phyloP scores from a whole-genome alignment of 2,113 vertebrate species.

The Suricata suricatta region DNA sequence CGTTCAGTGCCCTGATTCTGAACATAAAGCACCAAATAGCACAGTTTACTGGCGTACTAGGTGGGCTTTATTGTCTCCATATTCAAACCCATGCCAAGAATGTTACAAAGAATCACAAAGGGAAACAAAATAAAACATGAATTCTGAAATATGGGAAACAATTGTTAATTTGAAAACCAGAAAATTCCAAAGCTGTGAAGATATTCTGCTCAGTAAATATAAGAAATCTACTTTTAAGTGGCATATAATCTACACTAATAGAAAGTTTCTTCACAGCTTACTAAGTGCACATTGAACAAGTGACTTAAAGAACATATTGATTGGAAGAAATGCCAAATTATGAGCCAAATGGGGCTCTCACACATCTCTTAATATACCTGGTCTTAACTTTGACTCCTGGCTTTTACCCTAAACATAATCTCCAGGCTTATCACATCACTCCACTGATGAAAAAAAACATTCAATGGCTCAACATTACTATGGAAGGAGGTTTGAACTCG shows the following conservation, averaged over 20 bases:
- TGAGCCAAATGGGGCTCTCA: background rate
- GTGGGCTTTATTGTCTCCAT: background rate
- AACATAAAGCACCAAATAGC: background rate
- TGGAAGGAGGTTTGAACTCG: background rate
- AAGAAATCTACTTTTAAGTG: background rate
- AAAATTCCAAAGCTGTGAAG: background rate
- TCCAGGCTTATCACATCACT: background rate
- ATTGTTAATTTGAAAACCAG: background rate
- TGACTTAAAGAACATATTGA: background rate
- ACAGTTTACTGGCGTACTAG: background rate
- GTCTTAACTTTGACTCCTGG: background rate
- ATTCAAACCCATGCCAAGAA: background rate
- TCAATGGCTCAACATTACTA: background rate
- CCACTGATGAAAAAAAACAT: background rate
- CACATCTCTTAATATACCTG: background rate
- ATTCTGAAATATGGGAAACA: background rate
- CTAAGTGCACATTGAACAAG: background rate
- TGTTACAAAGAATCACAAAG: background rate
- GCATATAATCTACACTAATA: background rate
- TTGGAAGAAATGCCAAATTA: background rate
- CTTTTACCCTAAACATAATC: rapidly evolving
- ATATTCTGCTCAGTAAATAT: background rate
- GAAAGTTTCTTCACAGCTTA: background rate
- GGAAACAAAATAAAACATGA: background rate
- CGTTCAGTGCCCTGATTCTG: background rate